A percentile compares a stretch with the other conserved stretches of the same genome.
These are phyloP conservation scores for Hydrotaea cyrtoneurina DNA, from an alignment of 2,888 invertebrate genomes.

Conservation along the genomic window DNA sequence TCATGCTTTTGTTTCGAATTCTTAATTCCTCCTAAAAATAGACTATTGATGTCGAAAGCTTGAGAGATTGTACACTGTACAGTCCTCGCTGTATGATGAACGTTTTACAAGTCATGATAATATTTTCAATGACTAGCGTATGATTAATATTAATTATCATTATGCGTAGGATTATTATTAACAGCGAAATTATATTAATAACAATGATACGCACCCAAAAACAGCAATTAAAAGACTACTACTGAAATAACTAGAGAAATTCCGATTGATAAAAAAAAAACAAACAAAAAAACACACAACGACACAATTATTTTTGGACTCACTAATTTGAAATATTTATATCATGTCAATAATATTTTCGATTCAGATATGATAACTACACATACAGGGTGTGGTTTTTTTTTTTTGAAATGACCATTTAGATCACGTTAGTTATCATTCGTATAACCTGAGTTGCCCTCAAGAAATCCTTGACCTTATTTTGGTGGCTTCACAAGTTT, in stretches of 20 bases:
- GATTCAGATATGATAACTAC: background rate
- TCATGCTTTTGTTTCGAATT: too few species aligned
- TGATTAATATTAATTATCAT: background rate
- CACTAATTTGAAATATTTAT: background rate
- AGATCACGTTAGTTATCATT: background rate
- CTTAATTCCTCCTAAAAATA: too few species aligned
- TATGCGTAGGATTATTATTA: background rate
- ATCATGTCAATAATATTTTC: background rate
- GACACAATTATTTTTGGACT: background rate
- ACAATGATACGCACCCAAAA: background rate
- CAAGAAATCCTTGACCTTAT: slow-evolving; percentile 19
- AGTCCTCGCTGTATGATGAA: too few species aligned
- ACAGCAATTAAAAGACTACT: too few species aligned
- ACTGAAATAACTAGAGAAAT: background rate
- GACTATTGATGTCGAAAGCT: too few species aligned
- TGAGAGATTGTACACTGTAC: too few species aligned
- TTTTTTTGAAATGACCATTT: too few species aligned
- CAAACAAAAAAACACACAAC: background rate
- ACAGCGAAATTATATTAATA: background rate
- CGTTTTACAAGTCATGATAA: too few species aligned
- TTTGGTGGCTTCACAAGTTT: too few species aligned
- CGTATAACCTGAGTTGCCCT: background rate
- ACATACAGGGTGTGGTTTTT: slow-evolving; percentile 3
- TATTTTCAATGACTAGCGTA: background rate
- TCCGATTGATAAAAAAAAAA: background rate